Percentiles rank a stretch among this genome's conserved stretches.
phyloP scores from a whole-genome alignment of 2,113 vertebrate genomes.

The Paradoxurus hermaphroditus region DNA sequence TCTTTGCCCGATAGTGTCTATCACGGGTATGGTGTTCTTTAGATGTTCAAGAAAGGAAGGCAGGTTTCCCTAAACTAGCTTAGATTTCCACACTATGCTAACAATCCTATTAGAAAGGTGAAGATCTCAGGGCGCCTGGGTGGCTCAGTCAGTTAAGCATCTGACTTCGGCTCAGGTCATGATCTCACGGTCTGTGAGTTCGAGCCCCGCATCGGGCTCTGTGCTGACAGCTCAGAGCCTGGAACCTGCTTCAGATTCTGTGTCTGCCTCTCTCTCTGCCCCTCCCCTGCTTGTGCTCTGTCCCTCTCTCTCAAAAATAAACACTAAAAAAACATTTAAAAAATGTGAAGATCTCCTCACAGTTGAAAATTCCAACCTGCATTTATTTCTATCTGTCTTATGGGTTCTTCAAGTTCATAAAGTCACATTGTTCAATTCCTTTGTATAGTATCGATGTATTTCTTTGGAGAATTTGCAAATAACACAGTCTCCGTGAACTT shows the following conservation, averaged over 20 bases:
- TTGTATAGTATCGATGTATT: neutral
- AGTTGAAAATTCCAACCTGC: neutral
- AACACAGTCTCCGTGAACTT: neutral
- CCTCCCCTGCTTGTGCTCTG: no score
- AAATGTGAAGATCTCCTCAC: neutral
- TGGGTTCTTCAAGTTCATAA: neutral
- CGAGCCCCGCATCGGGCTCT: no score
- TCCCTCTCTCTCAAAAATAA: no score
- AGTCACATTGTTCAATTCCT: neutral
- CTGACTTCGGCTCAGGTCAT: no score
- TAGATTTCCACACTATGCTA: neutral
- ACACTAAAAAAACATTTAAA: no score
- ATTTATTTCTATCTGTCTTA: neutral
- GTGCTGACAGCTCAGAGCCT: no score
- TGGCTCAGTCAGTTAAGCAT: no score
- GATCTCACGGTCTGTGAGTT: no score
- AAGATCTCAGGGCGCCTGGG: no score
- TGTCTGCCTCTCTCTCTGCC: no score
- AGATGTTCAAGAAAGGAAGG: neutral
- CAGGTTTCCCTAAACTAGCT: neutral
- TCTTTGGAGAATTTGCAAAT: neutral
- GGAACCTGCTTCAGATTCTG: no score
- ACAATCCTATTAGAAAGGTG: neutral
- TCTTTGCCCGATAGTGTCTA: neutral
- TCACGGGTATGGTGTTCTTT: neutral